Percentiles rank a stretch among this genome's conserved stretches.
These are phyloP conservation scores for Telenomus remus DNA, from an alignment of 1,140 invertebrate species.

Conservation along the genomic window DNA sequence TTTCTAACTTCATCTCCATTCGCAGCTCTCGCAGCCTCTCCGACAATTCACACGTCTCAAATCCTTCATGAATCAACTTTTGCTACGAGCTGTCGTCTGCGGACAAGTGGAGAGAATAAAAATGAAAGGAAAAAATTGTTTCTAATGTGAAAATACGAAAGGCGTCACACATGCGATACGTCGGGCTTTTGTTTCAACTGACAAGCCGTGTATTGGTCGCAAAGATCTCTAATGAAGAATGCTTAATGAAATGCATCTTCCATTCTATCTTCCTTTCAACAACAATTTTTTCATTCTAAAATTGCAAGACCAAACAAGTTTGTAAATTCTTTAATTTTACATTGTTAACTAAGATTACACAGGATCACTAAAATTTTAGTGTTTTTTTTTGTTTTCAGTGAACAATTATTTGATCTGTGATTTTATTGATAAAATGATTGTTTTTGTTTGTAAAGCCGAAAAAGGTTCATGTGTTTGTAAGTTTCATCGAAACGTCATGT, in stretches of 20 bases:
- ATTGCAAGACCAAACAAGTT: too few species aligned
- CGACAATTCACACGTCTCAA: constrained; percentile 58
- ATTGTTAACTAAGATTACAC: too few species aligned
- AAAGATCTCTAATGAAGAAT: constrained; percentile 12
- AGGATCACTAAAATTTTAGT: too few species aligned
- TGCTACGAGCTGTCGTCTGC: constrained; percentile 51
- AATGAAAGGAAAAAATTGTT: constrained; percentile 46
- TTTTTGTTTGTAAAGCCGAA: too few species aligned
- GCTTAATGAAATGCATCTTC: constrained; percentile 19
- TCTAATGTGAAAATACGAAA: constrained; percentile 32
- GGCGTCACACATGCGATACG: constrained; percentile 7
- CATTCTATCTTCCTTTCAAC: neutral
- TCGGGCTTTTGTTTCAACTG: constrained; percentile 17
- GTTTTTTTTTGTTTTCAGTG: too few species aligned
- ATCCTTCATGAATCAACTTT: constrained; percentile 51
- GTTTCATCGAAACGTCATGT: constrained; percentile 37
- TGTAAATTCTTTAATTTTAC: too few species aligned
- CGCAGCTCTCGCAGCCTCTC: constrained; percentile 40
- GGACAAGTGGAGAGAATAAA: constrained; percentile 49
- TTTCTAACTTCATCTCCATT: neutral
- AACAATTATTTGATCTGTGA: too few species aligned
- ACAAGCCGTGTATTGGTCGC: constrained; percentile 12
- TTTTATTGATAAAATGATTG: too few species aligned
- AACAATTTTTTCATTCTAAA: too few species aligned
- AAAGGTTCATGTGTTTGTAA: neutral